Percentiles rank a stretch among this genome's conserved stretches.
phyloP scores from a whole-genome alignment of 2,888 invertebrate species.

The Drosophila limbata region DNA sequence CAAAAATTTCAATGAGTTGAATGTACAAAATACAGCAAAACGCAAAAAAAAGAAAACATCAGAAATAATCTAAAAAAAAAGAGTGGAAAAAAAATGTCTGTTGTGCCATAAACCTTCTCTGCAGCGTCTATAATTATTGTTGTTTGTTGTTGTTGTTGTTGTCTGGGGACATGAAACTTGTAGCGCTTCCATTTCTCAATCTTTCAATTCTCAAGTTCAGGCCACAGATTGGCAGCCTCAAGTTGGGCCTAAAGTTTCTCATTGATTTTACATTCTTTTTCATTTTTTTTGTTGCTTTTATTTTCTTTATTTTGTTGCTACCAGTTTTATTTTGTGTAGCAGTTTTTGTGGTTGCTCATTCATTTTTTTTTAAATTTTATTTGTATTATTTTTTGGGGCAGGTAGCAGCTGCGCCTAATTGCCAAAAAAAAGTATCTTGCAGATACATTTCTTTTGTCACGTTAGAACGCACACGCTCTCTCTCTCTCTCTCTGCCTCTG shows the following conservation, averaged over 20 bases:
- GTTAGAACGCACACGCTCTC: slow-evolving; percentile 58
- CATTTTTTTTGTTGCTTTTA: too few species aligned
- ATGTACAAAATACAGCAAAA: slow-evolving; percentile 39
- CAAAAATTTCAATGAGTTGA: slow-evolving; percentile 69
- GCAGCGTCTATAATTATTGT: slow-evolving; percentile 64
- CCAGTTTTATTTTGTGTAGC: slow-evolving; percentile 35
- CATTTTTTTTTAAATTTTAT: slow-evolving; percentile 12
- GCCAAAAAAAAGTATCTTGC: slow-evolving; percentile 65
- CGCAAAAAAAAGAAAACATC: neutral
- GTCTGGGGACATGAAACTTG: slow-evolving; percentile 64
- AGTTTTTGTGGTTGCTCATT: slow-evolving; percentile 17
- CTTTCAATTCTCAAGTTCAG: slow-evolving; percentile 60
- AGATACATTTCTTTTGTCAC: slow-evolving; percentile 78
- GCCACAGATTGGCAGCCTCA: slow-evolving; percentile 54
- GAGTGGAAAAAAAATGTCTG: slow-evolving; percentile 25
- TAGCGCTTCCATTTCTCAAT: slow-evolving; percentile 62
- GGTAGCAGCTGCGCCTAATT: slow-evolving; percentile 80
- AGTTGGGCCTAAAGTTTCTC: slow-evolving; percentile 55
- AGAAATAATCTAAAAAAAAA: too few species aligned
- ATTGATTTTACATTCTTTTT: slow-evolving; percentile 34
- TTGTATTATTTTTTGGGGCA: slow-evolving; percentile 42
- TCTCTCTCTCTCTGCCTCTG: neutral
- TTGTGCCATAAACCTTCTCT: slow-evolving; percentile 43
- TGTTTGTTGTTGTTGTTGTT: slow-evolving; percentile 15
- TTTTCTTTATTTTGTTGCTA: slow-evolving; percentile 15